phyloP scores from a whole-genome alignment of 1,140 invertebrate genomes.

The Samia ricini region DNA sequence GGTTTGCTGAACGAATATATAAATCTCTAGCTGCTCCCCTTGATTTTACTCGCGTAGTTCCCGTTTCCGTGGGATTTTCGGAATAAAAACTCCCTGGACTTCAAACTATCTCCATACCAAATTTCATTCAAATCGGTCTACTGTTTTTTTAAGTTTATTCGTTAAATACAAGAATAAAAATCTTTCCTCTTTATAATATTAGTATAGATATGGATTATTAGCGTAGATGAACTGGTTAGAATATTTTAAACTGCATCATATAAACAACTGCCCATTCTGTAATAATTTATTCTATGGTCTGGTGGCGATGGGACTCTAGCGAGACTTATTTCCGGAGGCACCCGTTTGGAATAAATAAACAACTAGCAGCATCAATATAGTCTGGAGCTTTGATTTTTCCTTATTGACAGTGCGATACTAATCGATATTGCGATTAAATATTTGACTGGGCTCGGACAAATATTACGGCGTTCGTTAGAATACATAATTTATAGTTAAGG shows the following conservation, averaged over 20 bases:
- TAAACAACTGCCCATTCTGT: background rate
- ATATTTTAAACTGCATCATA: background rate
- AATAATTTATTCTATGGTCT: background rate
- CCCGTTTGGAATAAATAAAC: constrained; percentile 62
- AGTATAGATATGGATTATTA: too few species aligned
- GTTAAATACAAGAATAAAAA: too few species aligned
- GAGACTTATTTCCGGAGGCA: constrained; percentile 52
- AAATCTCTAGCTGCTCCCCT: too few species aligned
- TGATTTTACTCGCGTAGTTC: too few species aligned
- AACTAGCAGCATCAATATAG: constrained; percentile 34
- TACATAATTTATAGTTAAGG: too few species aligned
- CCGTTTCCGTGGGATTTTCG: too few species aligned
- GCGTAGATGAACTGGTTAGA: background rate
- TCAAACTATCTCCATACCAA: too few species aligned
- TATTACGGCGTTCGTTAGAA: constrained; percentile 9
- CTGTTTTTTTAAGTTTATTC: too few species aligned
- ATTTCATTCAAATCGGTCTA: too few species aligned
- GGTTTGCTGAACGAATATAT: too few species aligned
- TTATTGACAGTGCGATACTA: constrained; percentile 33
- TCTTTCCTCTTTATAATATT: too few species aligned
- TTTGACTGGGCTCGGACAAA: constrained; percentile 16
- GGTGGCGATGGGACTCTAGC: constrained; percentile 31
- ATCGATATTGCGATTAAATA: constrained; percentile 45
- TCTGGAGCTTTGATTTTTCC: constrained; percentile 42
- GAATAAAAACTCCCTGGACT: too few species aligned